Evolutionary conservation across 2,888 invertebrate genomes (phyloP).

Genomic region (Aleiodes testaceus): DNA sequence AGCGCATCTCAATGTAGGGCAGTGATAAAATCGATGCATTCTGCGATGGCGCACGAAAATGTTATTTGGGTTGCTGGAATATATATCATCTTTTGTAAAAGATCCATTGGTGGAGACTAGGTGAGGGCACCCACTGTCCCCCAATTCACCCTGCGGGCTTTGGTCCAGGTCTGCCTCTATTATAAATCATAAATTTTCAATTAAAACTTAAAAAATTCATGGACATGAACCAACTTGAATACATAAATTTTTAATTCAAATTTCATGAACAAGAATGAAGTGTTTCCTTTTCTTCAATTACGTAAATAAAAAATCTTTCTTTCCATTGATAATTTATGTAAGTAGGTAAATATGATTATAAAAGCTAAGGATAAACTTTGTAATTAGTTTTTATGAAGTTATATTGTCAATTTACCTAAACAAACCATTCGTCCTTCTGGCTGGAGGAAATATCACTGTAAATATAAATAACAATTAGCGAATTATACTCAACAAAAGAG

Average conservation of each 20-base stretch:
- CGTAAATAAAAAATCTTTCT: too few relatives aligned
- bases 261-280: too few relatives aligned
- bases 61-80: constrained; percentile 5
- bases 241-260: too few relatives aligned
- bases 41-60: constrained; percentile 16
- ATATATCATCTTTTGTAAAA: constrained; percentile 8
- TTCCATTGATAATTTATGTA: too few relatives aligned
- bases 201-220: not conserved
- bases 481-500: not conserved
- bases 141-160: constrained; percentile 77
- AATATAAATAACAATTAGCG: constrained; percentile 48
- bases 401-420: constrained; percentile 75
- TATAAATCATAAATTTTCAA: constrained; percentile 38
- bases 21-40: constrained; percentile 22
- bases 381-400: too few relatives aligned
- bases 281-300: too few relatives aligned
- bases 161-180: constrained; percentile 76
- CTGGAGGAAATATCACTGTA: constrained; percentile 75
- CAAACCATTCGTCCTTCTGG: constrained; percentile 95
- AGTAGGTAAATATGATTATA: too few relatives aligned
- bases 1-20: constrained; percentile 21
- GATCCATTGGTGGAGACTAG: constrained; percentile 4
- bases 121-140: constrained; percentile 41
- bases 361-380: too few relatives aligned
- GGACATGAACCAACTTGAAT: too few relatives aligned